These are phyloP conservation scores for Actinia equina DNA, from an alignment of 64 coral and sea anemone genomes.

Conservation along the genomic window DNA sequence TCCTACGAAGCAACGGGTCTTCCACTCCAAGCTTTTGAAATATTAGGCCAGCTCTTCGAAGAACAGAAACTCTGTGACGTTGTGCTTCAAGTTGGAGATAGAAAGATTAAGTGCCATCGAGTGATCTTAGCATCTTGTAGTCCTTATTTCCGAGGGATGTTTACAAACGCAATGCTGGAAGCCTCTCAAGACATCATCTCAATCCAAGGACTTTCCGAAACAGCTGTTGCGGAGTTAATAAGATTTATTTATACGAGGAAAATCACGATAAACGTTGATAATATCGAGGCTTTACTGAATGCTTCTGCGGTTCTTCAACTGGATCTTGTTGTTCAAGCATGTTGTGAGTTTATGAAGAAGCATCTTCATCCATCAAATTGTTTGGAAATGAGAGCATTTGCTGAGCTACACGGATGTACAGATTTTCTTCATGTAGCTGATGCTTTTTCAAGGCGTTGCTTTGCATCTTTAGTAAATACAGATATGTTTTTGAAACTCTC, in stretches of 20 bases:
- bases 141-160: slow-evolving; percentile 96
- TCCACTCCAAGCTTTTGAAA: slow-evolving; percentile 65
- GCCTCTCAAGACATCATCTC: slow-evolving; percentile 71
- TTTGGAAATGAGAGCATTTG: slow-evolving; percentile 89
- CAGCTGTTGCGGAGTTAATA: slow-evolving; percentile 69
- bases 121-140: slow-evolving; percentile 93
- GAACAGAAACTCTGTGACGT: slow-evolving; percentile 90
- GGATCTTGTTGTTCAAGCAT: slow-evolving; percentile 85
- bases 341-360: slow-evolving; percentile 92
- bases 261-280: slow-evolving; percentile 82
- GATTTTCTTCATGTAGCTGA: slow-evolving; percentile 82
- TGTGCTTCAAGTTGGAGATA: slow-evolving; percentile 74
- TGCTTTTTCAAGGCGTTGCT: slow-evolving; percentile 60
- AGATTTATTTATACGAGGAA: slow-evolving; percentile 93
- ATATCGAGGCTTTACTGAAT: slow-evolving; percentile 83
- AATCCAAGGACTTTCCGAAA: slow-evolving; percentile 88
- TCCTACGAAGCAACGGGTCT: slow-evolving; percentile 69
- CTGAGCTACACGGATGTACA: slow-evolving; percentile 85
- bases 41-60: slow-evolving; percentile 73
- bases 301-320: slow-evolving; percentile 86
- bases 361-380: slow-evolving; percentile 90
- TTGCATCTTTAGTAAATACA: slow-evolving; percentile 67
- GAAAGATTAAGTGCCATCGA: slow-evolving; percentile 84
- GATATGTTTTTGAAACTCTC: slow-evolving; percentile 78
- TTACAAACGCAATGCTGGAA: slow-evolving; percentile 93